phyloP scores from a whole-genome alignment of 2,888 invertebrate species.

The Ligdia adustata region DNA sequence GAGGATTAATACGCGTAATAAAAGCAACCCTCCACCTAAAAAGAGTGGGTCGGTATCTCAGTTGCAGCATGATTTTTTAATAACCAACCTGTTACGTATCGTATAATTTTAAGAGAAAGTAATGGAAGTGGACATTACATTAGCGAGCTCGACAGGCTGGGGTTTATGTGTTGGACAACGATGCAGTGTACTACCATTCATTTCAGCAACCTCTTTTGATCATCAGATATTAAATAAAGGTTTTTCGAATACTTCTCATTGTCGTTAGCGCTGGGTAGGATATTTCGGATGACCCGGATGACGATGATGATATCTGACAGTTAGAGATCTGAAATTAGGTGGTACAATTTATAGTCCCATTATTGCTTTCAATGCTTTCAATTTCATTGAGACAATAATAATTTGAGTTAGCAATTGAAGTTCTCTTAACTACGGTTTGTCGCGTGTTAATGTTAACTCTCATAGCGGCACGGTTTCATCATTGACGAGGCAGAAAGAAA shows the following conservation, averaged over 20 bases:
- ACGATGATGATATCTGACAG: no score
- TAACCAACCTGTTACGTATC: constrained; percentile 36
- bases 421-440: not conserved
- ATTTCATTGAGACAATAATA: no score
- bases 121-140: constrained; percentile 26
- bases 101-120: constrained; percentile 29
- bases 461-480: constrained; percentile 56
- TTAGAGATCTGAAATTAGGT: no score
- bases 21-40: constrained; percentile 44
- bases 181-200: not conserved
- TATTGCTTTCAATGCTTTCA: no score
- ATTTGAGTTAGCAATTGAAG: no score
- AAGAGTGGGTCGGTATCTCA: constrained; percentile 37
- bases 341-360: no score
- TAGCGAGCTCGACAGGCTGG: constrained; percentile 10
- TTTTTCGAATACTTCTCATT: no score
- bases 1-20: constrained; percentile 53
- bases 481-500: constrained; percentile 78
- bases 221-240: no score
- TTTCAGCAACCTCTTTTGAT: not conserved
- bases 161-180: not conserved
- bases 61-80: constrained; percentile 39
- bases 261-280: no score
- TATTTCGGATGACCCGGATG: no score
- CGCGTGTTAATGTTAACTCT: constrained; percentile 38